Base-by-base conservation (phyloP, 2,113 vertebrate genomes). In the Tachysurus fulvidraco region DNA sequence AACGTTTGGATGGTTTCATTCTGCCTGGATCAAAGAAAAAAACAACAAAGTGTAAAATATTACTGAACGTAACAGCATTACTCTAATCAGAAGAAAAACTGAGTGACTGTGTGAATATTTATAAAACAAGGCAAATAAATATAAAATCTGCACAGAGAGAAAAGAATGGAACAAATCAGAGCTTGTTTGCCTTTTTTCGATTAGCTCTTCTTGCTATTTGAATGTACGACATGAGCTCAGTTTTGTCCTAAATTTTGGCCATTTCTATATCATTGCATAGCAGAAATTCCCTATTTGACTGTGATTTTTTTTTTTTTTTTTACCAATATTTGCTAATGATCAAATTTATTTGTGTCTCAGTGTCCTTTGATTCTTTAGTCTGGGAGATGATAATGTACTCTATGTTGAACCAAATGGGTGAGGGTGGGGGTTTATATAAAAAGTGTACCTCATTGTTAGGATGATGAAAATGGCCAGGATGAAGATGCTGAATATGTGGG, bases 401-500 rank as follows among this genome's bases (percentile, higher is more conserved):
- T 67, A n/a, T n/a, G 65, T 36, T 36, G 30, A 2, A 36, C 28
- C 65, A 12, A 64, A 23, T 23, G 8, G 28, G 28, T 28, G 30
- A 8, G 67, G 36, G 36, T 36, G 36, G 36, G 36, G 36, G 36
- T 36, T 36, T 36, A 36, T 36, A 19, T 64, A 57, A 71, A 83
- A 83, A 30, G 21, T 78, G 77, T 60, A 30, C 62, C 60, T 7
- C 8, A 25, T 46, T 44, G 64, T 83, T 44, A n/a, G 14, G n/a
- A 84, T n/a, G 54, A 81, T 57, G 54, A 54, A 80, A 14, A 83
- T 30, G 44, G 52, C 60, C 52, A 55, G 60, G 23, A 30, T 71
- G 44, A 83, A 83, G 54, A 59, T 79, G 52, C 54, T 28, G 23
- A 85, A 82, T 41, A 21, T n/a, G 81, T 30, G 60, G 78, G 69